These are phyloP conservation scores for Chamaetylas fuelleborni DNA, from an alignment of 2,113 vertebrate genomes.

Conservation along the genomic window DNA sequence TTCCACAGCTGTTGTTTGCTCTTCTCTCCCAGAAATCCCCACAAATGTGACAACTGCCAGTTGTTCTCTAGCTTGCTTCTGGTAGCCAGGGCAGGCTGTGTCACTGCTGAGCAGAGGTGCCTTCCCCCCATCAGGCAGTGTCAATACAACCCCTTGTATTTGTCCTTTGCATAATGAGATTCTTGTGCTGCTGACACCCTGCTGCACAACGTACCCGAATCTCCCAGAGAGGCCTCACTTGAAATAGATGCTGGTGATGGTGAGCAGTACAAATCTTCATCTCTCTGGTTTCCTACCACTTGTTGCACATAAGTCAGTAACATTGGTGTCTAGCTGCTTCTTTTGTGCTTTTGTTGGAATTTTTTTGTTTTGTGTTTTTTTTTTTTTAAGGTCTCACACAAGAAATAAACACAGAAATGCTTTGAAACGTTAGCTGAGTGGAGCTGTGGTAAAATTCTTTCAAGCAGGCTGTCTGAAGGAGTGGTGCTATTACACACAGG, in stretches of 20 bases:
- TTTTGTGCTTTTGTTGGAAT: neutral
- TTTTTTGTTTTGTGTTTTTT: neutral
- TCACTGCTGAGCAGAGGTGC: neutral
- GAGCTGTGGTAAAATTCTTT: slow-evolving; percentile 5
- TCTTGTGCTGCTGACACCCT: slow-evolving; percentile 36
- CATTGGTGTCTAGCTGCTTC: neutral
- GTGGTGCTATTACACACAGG: neutral
- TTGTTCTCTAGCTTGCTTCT: neutral
- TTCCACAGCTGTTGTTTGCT: neutral
- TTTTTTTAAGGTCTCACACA: neutral
- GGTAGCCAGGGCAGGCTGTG: slow-evolving; percentile 23
- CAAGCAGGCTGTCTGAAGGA: neutral
- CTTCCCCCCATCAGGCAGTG: neutral
- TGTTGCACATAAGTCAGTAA: neutral
- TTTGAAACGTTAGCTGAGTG: neutral
- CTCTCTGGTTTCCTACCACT: neutral
- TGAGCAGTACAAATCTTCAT: neutral
- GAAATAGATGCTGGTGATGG: neutral
- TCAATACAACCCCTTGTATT: slow-evolving; percentile 55
- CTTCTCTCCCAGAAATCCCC: neutral
- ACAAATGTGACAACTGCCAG: neutral
- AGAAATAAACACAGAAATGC: neutral
- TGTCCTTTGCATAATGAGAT: slow-evolving; percentile 36
- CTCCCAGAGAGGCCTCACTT: neutral
- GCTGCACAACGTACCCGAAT: neutral